phyloP scores from a whole-genome alignment of 64 coral and sea anemone species.

The Porites australiensis region DNA sequence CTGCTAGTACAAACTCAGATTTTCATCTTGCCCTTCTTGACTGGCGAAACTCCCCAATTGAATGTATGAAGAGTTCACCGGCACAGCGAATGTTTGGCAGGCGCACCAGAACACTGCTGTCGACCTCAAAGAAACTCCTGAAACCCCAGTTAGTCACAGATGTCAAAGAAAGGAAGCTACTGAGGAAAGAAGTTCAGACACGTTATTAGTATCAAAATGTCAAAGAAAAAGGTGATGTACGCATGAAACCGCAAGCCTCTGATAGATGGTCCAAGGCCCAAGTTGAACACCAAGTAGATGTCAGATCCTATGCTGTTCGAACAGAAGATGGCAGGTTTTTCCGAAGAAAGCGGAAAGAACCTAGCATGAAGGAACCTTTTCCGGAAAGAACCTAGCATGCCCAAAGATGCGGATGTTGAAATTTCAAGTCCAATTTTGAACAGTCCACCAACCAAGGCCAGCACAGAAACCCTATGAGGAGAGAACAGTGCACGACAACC shows the following conservation, averaged over 20 bases:
- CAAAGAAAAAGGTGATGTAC: constrained; percentile 50
- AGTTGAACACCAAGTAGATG: constrained; percentile 2
- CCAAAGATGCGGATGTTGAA: constrained; percentile 38
- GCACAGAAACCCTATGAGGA: neutral
- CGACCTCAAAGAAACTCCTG: neutral
- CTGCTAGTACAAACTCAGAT: neutral
- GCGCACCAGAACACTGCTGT: neutral
- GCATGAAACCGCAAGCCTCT: neutral
- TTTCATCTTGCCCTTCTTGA: neutral
- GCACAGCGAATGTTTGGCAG: neutral
- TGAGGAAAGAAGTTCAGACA: constrained; percentile 14
- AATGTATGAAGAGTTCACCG: neutral
- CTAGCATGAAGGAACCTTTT: neutral
- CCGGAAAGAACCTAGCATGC: neutral
- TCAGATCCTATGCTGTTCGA: constrained; percentile 41
- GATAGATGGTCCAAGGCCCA: neutral
- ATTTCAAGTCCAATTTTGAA: constrained; percentile 29
- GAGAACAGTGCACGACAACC: neutral
- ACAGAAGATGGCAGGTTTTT: constrained; percentile 48
- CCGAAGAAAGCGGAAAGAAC: constrained; percentile 12
- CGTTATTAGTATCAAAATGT: constrained; percentile 40
- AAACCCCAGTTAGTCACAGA: constrained; percentile 5
- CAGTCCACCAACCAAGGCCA: constrained; percentile 1
- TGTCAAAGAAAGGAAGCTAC: neutral
- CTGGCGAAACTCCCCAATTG: neutral